A percentile compares a stretch with the other conserved stretches of the same genome.
phyloP scores from a whole-genome alignment of 2,888 invertebrate species.

The Pristionchus japonicus region DNA sequence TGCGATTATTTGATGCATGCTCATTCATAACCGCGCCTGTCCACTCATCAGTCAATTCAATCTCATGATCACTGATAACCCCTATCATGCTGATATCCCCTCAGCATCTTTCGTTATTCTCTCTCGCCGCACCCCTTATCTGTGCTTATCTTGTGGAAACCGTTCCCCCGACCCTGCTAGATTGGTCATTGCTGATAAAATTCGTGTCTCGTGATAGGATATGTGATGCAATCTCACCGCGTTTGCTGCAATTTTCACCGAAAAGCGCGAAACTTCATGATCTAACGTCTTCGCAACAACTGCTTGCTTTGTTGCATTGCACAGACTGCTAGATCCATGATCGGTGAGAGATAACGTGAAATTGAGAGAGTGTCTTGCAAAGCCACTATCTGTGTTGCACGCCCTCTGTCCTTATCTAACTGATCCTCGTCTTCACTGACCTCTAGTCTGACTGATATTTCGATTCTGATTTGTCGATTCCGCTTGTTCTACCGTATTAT shows the following conservation, averaged over 20 bases:
- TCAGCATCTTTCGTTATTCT: neutral
- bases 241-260: neutral
- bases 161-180: neutral
- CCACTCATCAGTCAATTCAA: neutral
- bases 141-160: neutral
- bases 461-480: neutral
- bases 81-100: neutral
- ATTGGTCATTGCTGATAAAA: neutral
- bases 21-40: neutral
- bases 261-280: neutral
- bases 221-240: neutral
- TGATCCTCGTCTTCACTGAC: neutral
- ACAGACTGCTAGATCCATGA: no score
- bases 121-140: neutral
- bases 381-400: neutral
- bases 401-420: neutral
- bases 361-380: neutral
- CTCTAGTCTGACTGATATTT: neutral
- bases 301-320: no score
- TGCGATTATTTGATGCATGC: no score
- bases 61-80: constrained; percentile 8
- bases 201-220: neutral
- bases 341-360: neutral
- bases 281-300: no score
- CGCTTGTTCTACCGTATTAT: neutral